Evolutionary conservation across 2,113 vertebrate species (phyloP), one percentile per base, ranked within the genome.

Genomic region (Neopipo cinnamomea): DNA sequence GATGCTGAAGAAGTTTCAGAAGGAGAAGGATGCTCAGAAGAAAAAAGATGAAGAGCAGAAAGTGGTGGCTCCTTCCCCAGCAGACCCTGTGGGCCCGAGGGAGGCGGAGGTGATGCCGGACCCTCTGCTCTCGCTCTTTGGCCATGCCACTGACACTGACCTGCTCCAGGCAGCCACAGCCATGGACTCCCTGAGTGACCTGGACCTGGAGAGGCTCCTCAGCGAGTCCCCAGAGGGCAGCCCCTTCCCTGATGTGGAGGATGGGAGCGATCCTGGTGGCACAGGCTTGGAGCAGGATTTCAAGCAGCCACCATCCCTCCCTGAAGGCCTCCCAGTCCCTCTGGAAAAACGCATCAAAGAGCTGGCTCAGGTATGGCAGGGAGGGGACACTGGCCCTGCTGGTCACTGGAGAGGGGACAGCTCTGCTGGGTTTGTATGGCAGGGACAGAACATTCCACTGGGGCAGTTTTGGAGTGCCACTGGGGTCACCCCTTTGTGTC

Each of bases 1-100:
- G 86, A 99, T 99, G 99, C 86, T 99, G 83, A 99, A 98, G 87
- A 99, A 98, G 85, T 99, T 99, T 83, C 98, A 99, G 85, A 99
- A 98, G 61, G 99, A 99, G 95, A 99, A 99, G 63, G 98, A 98
- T 61, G 98, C 98, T 72, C 97, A 98, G 96, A 98, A 97, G 73
- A 97, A 97, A 59, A 97, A 97, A 68, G 97, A 98, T 2, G 91
- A 97, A 23, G 98, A 97, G 21, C 97, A 93, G 30, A 98, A 97
- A 9, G 89, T 22, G 0, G 22, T 11, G 15, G 28, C 85, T 15
- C 67, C 96, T 33, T 96, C 96, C 0, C 75, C 96, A 3, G 83
- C 83, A 6, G 97, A 98, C 23, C 63, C 94, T 7, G 65, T 96
- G 28, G 85, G 84, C 53, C 92, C 97, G 0, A 92, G 97, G 59